Conservation (phyloP, 2,113 vertebrate species). For the Columba janthina region DNA sequence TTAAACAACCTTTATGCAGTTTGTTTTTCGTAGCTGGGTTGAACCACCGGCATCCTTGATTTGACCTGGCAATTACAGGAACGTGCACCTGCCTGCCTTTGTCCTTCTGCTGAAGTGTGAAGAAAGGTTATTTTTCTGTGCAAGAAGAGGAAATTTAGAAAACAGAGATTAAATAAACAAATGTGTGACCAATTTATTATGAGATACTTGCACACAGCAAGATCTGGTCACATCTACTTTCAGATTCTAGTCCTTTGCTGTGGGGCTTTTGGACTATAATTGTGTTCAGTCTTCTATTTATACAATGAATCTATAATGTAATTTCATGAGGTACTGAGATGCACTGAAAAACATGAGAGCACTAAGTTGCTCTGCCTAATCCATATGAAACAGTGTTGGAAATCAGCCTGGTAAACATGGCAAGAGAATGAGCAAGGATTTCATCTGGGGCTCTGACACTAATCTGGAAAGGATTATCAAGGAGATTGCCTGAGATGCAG, state of each 20-base stretch:
- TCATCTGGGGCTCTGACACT: slow-evolving; percentile 45
- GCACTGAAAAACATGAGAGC: slow-evolving; percentile 68
- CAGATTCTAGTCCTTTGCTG: neutral
- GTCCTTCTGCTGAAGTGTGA: neutral
- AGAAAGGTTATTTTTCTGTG: slow-evolving; percentile 16
- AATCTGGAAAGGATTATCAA: slow-evolving; percentile 62
- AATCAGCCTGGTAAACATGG: slow-evolving; percentile 65
- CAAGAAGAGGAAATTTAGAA: slow-evolving; percentile 24
- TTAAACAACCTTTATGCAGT: neutral
- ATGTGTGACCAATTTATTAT: slow-evolving; percentile 37
- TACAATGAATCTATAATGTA: slow-evolving; percentile 83
- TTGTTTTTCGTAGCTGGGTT: neutral
- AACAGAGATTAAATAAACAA: slow-evolving; percentile 61
- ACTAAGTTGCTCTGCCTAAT: slow-evolving; percentile 69
- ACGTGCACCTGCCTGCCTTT: neutral
- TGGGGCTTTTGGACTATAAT: slow-evolving; percentile 54
- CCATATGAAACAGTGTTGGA: slow-evolving; percentile 80
- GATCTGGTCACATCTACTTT: slow-evolving; percentile 29
- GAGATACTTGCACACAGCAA: slow-evolving; percentile 22
- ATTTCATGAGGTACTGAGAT: slow-evolving; percentile 78
- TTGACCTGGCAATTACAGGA: neutral
- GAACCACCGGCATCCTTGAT: neutral
- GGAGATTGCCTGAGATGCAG: neutral
- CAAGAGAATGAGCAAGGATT: slow-evolving; percentile 24
- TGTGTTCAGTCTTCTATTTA: slow-evolving; percentile 73